Percentiles rank a stretch among this genome's conserved stretches.
phyloP scores from a whole-genome alignment of 2,888 invertebrate species.

The Diarsia rubi region DNA sequence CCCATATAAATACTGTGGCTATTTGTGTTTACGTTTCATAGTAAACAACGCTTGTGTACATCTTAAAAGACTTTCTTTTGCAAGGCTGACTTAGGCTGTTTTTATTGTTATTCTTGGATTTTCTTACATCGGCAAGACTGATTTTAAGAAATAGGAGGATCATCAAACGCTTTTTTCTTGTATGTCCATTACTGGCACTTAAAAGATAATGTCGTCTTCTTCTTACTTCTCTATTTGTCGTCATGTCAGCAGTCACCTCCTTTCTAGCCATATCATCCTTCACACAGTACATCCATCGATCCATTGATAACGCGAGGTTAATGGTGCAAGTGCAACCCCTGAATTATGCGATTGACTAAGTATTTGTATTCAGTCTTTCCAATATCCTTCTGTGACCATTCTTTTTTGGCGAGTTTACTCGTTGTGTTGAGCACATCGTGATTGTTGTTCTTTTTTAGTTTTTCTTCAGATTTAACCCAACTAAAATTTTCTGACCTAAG shows the following conservation, averaged over 20 bases:
- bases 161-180: not conserved
- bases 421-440: not conserved
- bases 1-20: conserved; percentile 4
- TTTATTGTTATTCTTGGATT: conserved; percentile 16
- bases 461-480: not conserved
- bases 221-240: too few species aligned
- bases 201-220: not conserved
- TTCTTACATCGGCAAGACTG: not conserved
- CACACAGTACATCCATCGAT: too few species aligned
- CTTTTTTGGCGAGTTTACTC: not conserved
- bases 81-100: not conserved
- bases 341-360: not conserved
- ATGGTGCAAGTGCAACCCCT: not conserved
- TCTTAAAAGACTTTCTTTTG: conserved; percentile 1
- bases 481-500: too few species aligned
- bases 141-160: not conserved
- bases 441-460: not conserved
- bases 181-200: not conserved
- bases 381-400: not conserved
- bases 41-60: conserved; percentile 1
- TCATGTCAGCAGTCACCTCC: too few species aligned
- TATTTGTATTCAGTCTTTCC: not conserved
- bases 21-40: conserved; percentile 16
- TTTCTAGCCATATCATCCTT: too few species aligned
- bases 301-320: not conserved